Percentiles rank a stretch among this genome's conserved stretches.
phyloP scores from a whole-genome alignment of 2,113 vertebrate genomes.

The Oncorhynchus nerka region DNA sequence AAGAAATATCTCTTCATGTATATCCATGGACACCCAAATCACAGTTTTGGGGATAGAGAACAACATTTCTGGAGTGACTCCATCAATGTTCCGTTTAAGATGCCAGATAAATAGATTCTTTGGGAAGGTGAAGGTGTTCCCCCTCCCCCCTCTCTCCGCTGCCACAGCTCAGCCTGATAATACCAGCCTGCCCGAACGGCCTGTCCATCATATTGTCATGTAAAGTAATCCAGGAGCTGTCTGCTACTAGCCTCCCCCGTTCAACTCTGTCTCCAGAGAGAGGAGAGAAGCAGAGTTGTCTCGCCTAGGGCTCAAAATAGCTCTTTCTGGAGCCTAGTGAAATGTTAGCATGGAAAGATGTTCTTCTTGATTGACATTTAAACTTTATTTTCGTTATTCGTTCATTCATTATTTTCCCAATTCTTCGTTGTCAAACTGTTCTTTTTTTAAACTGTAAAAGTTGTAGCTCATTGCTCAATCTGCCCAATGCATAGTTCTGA shows the following conservation, averaged over 20 bases:
- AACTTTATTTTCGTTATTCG: constrained; percentile 44
- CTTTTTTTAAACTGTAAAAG: constrained; percentile 32
- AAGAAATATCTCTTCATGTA: too few species aligned
- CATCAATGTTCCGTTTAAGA: not conserved
- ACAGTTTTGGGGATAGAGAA: not conserved
- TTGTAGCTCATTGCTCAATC: constrained; percentile 48
- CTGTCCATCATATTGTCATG: constrained; percentile 72
- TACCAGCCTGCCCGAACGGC: constrained; percentile 57
- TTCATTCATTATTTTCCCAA: constrained; percentile 5
- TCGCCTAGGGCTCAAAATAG: constrained; percentile 77
- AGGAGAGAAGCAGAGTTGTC: constrained; percentile 59
- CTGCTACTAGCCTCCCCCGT: constrained; percentile 36
- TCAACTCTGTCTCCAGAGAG: constrained; percentile 58
- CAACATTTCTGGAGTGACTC: not conserved
- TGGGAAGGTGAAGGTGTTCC: constrained; percentile 42
- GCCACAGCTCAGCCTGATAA: constrained; percentile 29
- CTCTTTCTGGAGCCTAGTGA: constrained; percentile 72
- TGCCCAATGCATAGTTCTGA: constrained; percentile 27
- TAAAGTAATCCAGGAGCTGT: constrained; percentile 63
- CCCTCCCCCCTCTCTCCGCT: constrained; percentile 15
- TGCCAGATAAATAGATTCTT: constrained; percentile 25
- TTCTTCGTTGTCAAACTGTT: too few species aligned
- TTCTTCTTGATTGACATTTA: constrained; percentile 70
- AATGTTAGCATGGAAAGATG: constrained; percentile 74
- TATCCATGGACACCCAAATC: not conserved